A percentile compares a stretch with the other conserved stretches of the same genome.
phyloP scores from a whole-genome alignment of 2,113 vertebrate species.

The Emydura subglobosa region DNA sequence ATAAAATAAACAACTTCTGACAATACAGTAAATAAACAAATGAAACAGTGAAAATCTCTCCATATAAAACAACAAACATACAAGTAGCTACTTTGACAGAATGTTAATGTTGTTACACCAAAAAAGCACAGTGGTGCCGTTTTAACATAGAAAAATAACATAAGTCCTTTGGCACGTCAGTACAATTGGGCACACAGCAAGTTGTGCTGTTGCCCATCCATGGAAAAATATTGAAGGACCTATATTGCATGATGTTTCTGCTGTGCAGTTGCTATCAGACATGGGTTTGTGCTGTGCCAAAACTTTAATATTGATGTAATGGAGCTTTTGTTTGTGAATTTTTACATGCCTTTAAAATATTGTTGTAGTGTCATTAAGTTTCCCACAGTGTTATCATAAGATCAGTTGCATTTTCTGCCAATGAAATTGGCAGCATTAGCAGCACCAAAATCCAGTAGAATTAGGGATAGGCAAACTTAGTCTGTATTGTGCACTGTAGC shows the following conservation, averaged over 20 bases:
- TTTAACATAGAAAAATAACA: neutral
- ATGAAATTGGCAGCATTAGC: conserved; percentile 28
- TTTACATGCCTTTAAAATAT: neutral
- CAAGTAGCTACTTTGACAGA: neutral
- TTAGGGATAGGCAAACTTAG: neutral
- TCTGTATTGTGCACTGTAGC: neutral
- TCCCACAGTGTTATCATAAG: conserved; percentile 16
- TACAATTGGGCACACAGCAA: neutral
- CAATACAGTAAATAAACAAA: conserved; percentile 42
- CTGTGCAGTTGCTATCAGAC: neutral
- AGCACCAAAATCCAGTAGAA: neutral
- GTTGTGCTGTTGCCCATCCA: accelerated
- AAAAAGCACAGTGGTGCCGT: neutral
- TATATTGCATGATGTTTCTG: neutral
- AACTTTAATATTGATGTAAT: neutral
- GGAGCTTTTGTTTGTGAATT: neutral
- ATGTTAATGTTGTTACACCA: neutral
- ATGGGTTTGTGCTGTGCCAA: neutral
- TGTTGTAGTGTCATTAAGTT: neutral
- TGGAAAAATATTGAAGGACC: neutral
- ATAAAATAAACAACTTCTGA: conserved; percentile 74
- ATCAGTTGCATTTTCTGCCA: conserved; percentile 21
- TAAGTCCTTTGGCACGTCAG: neutral
- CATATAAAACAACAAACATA: neutral
- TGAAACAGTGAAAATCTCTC: conserved; percentile 57